Evolutionary conservation across 2,888 invertebrate species (phyloP).

Genomic region (Callosobruchus maculatus): DNA sequence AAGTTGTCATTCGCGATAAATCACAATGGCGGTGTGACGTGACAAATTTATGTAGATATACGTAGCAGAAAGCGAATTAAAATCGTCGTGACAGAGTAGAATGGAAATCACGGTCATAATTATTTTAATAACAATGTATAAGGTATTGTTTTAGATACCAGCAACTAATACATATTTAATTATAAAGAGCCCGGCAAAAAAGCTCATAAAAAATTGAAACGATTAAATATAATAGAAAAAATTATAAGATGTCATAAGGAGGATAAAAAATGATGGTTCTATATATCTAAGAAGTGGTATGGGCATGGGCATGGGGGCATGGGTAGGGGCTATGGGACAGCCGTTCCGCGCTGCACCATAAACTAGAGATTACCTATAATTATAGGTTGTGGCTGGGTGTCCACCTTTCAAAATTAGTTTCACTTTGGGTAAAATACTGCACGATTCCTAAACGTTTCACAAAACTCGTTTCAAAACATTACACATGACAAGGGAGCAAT

Average conservation of each 20-base stretch:
- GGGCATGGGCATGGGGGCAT: constrained; percentile 20
- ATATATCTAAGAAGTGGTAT: constrained; percentile 39
- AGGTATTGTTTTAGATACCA: constrained; percentile 14
- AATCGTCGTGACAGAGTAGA: constrained; percentile 14
- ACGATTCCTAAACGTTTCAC: constrained; percentile 29
- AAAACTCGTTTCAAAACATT: constrained; percentile 39
- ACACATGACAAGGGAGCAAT: constrained; percentile 26
- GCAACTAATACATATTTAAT: constrained; percentile 21
- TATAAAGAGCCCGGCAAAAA: constrained; percentile 12
- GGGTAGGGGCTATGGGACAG: constrained; percentile 27
- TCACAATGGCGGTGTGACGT: neutral
- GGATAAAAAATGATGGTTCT: constrained; percentile 37
- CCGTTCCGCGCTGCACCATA: constrained; percentile 35
- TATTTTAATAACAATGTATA: constrained; percentile 13
- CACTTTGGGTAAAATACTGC: constrained; percentile 41
- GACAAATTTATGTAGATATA: neutral
- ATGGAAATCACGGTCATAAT: constrained; percentile 7
- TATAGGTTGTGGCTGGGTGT: constrained; percentile 40
- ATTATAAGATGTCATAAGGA: constrained; percentile 34
- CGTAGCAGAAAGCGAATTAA: constrained; percentile 12
- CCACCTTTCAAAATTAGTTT: constrained; percentile 46
- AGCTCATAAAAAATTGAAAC: constrained; percentile 12
- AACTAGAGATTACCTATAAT: constrained; percentile 46
- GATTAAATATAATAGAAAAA: constrained; percentile 18
- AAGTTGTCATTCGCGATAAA: neutral